Evolutionary conservation across 1,140 invertebrate genomes (phyloP).

Genomic region (Drosophila eugracilis): DNA sequence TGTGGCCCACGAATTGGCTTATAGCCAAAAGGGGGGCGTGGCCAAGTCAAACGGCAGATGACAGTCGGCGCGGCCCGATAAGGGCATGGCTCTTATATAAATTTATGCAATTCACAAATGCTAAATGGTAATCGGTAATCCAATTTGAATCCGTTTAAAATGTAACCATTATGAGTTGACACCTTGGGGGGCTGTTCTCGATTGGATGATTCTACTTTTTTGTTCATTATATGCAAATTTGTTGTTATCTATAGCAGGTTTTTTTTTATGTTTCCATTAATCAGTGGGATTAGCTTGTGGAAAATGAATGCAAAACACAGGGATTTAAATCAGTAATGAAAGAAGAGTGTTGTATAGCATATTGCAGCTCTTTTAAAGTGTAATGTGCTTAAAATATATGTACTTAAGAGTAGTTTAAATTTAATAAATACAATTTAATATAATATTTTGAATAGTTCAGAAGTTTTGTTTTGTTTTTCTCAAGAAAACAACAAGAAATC

Average conservation of each 20-base stretch:
- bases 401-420: too few relatives aligned
- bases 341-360: not conserved
- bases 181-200: constrained; percentile 27
- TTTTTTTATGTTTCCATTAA: constrained; percentile 9
- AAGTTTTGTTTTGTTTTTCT: too few relatives aligned
- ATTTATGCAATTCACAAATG: constrained; percentile 23
- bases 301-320: not conserved
- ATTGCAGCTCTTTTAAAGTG: too few relatives aligned
- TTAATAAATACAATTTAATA: too few relatives aligned
- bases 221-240: constrained; percentile 9
- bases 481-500: too few relatives aligned
- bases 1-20: constrained; percentile 41
- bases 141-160: constrained; percentile 38
- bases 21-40: constrained; percentile 46
- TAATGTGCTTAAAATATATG: too few relatives aligned
- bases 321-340: not conserved
- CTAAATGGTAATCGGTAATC: constrained; percentile 46
- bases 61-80: constrained; percentile 37
- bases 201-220: not conserved
- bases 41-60: constrained; percentile 28
- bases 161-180: constrained; percentile 36
- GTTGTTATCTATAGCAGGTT: not conserved
- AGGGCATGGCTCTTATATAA: constrained; percentile 24
- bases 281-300: not conserved
- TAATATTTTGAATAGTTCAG: too few relatives aligned